A percentile compares a stretch with the other conserved stretches of the same genome.
phyloP scores from a whole-genome alignment of 2,113 vertebrate genomes.

The Sinocyclocheilus grahami region DNA sequence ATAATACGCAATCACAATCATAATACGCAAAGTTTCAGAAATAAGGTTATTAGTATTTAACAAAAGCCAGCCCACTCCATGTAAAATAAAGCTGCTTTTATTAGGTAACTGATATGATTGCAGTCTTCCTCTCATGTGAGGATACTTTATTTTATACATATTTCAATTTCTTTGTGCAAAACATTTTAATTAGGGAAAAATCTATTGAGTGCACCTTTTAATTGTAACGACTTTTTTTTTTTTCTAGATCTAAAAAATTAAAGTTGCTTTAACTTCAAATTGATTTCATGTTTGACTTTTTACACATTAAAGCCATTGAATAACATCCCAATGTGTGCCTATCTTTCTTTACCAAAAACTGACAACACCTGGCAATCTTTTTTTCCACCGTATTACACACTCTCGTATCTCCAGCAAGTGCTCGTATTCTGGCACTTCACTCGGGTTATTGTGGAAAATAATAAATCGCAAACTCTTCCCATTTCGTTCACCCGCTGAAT shows the following conservation, averaged over 20 bases:
- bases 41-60: not conserved
- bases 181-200: not conserved
- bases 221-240: not conserved
- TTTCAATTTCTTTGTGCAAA: not conserved
- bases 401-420: not conserved
- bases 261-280: not conserved
- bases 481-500: not conserved
- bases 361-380: not conserved
- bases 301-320: constrained; percentile 38
- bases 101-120: not conserved
- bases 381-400: not conserved
- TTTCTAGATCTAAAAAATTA: not conserved
- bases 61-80: not conserved
- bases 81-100: not conserved
- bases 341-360: not conserved
- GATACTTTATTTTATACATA: not conserved
- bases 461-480: not conserved
- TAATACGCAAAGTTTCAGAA: not conserved
- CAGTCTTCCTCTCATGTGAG: not conserved
- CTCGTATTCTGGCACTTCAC: not conserved
- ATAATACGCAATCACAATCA: too few relatives aligned
- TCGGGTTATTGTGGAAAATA: not conserved
- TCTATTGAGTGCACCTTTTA: not conserved
- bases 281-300: constrained; percentile 28
- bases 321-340: not conserved